Evolutionary conservation across 2,113 vertebrate species (phyloP).

Genomic region (Neolamprologus devosi): DNA sequence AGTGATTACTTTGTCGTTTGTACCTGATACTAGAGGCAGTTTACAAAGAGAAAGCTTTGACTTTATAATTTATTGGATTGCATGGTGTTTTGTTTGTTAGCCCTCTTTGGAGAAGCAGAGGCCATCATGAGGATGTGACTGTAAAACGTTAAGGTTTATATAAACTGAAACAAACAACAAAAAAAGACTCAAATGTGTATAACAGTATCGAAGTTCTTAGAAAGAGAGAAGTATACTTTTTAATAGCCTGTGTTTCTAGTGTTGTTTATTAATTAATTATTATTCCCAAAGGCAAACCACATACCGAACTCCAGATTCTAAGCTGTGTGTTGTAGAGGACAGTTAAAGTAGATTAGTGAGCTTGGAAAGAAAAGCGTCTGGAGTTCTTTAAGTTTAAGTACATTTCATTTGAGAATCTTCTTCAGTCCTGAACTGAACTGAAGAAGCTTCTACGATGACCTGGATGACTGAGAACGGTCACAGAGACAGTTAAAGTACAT

Average conservation of each 20-base stretch:
- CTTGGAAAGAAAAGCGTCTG: fast-evolving
- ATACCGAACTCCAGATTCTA: background rate
- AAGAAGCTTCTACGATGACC: too few species aligned
- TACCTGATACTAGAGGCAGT: background rate
- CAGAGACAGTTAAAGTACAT: background rate
- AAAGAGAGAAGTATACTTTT: background rate
- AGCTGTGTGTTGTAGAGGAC: background rate
- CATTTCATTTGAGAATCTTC: too few species aligned
- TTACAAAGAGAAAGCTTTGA: fast-evolving
- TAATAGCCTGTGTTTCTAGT: background rate
- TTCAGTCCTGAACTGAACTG: too few species aligned
- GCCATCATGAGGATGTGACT: too few species aligned
- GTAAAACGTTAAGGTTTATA: fast-evolving
- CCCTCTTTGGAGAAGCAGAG: background rate
- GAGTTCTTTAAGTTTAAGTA: background rate
- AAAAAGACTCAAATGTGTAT: too few species aligned
- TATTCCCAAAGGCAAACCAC: background rate
- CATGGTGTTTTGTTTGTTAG: background rate
- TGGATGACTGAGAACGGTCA: too few species aligned
- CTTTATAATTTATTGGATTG: fast-evolving
- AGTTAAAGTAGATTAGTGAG: background rate
- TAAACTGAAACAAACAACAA: background rate
- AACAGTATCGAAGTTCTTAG: fast-evolving
- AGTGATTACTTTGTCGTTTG: fast-evolving
- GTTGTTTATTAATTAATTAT: background rate